Evolutionary conservation across 2,797 vertebrate species (phyloP).

Genomic region (Heterohyrax brucei): DNA sequence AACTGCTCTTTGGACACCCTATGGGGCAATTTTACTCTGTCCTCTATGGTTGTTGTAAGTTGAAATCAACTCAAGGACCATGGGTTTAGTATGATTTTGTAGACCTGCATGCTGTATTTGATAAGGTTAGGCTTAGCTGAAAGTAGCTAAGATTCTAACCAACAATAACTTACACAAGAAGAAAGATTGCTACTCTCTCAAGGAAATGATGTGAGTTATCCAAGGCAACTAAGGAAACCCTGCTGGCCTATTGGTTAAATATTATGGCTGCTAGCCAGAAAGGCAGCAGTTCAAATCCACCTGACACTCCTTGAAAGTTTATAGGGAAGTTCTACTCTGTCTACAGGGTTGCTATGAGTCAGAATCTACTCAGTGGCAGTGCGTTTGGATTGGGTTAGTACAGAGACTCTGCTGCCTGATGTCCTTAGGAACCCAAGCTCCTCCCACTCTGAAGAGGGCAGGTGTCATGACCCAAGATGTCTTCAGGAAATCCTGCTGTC

Average conservation of each 20-base stretch:
- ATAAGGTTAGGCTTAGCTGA: conserved; percentile 31
- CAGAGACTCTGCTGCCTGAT: not conserved
- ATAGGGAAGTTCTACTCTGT: too few relatives aligned
- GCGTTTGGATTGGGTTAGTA: not conserved
- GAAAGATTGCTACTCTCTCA: not conserved
- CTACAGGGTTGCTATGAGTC: too few relatives aligned
- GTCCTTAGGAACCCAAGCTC: not conserved
- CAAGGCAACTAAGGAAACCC: not conserved
- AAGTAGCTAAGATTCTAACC: conserved; percentile 27
- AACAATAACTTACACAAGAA: conserved; percentile 1
- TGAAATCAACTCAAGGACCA: too few relatives aligned
- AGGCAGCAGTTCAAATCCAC: too few relatives aligned
- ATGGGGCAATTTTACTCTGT: too few relatives aligned
- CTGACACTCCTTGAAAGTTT: too few relatives aligned
- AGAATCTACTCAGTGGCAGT: too few relatives aligned
- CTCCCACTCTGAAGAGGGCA: not conserved
- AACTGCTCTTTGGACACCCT: too few relatives aligned
- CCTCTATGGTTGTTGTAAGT: too few relatives aligned
- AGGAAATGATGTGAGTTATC: not conserved
- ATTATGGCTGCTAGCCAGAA: too few relatives aligned
- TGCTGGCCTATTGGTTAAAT: too few relatives aligned
- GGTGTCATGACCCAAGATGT: not conserved
- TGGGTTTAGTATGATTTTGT: not conserved
- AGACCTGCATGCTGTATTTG: not conserved
- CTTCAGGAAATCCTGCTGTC: conserved; percentile 16